Evolutionary conservation across 1,140 invertebrate species (phyloP), one percentile per base, ranked within the genome.

Genomic region (Drosophila serrata): DNA sequence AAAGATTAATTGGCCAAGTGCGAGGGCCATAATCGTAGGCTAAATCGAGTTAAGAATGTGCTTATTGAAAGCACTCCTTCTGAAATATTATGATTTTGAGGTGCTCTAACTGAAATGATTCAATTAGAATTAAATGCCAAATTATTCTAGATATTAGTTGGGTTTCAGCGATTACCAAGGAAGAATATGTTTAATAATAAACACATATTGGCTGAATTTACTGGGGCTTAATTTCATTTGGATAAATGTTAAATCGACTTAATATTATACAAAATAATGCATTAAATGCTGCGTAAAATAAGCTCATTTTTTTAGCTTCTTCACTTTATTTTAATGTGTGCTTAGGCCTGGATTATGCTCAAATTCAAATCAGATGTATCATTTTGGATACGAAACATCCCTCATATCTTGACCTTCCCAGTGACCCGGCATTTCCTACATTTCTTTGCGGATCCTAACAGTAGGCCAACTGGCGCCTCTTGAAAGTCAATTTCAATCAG

Each of bases 401-500:
- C 40, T 17, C 65, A 37, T 29, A 31, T 35, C 17, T 31, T 46
- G 42, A 72, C 51, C 51, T 57, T 48, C 57, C 24, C 65, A 58
- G 37, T 46, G 48, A 45, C 19, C 65, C 65, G 29, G n/a, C 65
- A 70, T 22, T 27, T 33, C 15, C 40, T 27, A 24, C 67, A 46
- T 46, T 70, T 70, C 24, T 29, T n/a, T 37, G 61, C 22, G 15
- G 48, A 15, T 17, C 12, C 31, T 70, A 7, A 35, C 22, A 35
- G 35, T 68, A 67, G 45, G 35, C 65, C 62, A 68, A 68, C 51
- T 72, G 69, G 67, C 69, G 69, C 69, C 69, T 48, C 67, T 59
- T 42, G 69, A 73, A 73, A 73, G 69, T 72, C 69, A 73, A 73
- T 73, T 73, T 73, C 69, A 40, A 72, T 72, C 68, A 72, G 68